Conservation (phyloP, 2,888 invertebrate genomes). For the Gari tellinella region DNA sequence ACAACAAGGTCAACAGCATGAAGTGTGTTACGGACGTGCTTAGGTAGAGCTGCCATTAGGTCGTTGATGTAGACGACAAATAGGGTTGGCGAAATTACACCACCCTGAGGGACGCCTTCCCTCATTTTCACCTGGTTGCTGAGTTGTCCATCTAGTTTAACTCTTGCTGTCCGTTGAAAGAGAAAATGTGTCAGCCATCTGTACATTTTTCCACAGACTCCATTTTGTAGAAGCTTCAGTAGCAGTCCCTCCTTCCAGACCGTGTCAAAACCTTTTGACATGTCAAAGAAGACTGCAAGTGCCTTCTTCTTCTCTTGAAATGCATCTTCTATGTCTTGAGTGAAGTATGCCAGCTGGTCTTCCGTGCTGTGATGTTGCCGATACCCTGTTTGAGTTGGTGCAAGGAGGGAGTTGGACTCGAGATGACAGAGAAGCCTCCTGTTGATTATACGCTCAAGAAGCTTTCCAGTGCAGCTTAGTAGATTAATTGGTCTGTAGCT, state of each 20-base stretch:
- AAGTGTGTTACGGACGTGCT: slow-evolving; percentile 1
- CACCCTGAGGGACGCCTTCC: too few relatives aligned
- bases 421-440: too few relatives aligned
- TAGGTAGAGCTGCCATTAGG: not conserved
- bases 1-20: slow-evolving; percentile 12
- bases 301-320: slow-evolving; percentile 12
- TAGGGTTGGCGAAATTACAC: too few relatives aligned
- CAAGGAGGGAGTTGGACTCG: slow-evolving; percentile 6
- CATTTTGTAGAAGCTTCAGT: slow-evolving; percentile 3
- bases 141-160: too few relatives aligned
- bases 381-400: slow-evolving; percentile 13
- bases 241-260: slow-evolving; percentile 17
- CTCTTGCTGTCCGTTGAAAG: not conserved
- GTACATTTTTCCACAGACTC: slow-evolving; percentile 1
- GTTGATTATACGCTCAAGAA: slow-evolving; percentile 11
- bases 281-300: slow-evolving; percentile 5
- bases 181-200: slow-evolving; percentile 1
- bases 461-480: not conserved
- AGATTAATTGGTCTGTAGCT: slow-evolving; percentile 18
- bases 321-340: slow-evolving; percentile 4
- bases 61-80: slow-evolving; percentile 11
- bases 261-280: not conserved
- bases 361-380: slow-evolving; percentile 11
- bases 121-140: too few relatives aligned
- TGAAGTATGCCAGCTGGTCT: slow-evolving; percentile 8